Evolutionary conservation across 2,888 invertebrate species (phyloP).

Genomic region (Melieria crassipennis): DNA sequence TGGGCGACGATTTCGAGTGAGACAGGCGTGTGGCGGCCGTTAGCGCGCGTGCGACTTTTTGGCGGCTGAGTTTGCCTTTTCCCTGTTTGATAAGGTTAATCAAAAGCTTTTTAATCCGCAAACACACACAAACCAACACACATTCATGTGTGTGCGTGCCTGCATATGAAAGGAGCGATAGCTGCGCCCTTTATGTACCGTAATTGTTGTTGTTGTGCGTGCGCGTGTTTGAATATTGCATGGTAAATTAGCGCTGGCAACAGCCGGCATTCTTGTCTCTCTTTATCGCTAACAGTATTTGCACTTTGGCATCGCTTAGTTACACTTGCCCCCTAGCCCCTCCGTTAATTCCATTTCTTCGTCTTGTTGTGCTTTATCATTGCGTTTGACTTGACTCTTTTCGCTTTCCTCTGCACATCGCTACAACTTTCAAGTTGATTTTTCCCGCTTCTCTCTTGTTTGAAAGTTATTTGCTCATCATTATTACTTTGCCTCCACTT

Average conservation of each 20-base stretch:
- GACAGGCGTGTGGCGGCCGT: not conserved
- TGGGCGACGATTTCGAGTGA: not conserved
- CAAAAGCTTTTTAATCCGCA: conserved; percentile 61
- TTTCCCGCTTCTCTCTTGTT: too few relatives aligned
- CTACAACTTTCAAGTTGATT: too few relatives aligned
- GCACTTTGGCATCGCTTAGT: not conserved
- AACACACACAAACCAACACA: conserved; percentile 39
- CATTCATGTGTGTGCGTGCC: conserved; percentile 11
- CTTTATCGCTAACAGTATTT: not conserved
- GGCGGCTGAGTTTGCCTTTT: conserved; percentile 2
- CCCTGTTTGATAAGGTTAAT: conserved; percentile 58
- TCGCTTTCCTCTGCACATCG: too few relatives aligned
- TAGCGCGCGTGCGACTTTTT: not conserved
- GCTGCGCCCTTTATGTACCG: too few relatives aligned
- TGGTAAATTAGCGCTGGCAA: conserved; percentile 48
- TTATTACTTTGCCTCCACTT: too few relatives aligned
- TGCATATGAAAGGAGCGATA: not conserved
- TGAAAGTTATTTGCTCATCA: too few relatives aligned
- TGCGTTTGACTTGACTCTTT: too few relatives aligned
- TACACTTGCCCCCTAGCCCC: not conserved
- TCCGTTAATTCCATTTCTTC: not conserved
- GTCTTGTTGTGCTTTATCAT: too few relatives aligned
- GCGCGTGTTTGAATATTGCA: conserved; percentile 42
- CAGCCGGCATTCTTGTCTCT: not conserved
- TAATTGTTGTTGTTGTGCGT: not conserved